phyloP scores from a whole-genome alignment of 37 sponge, comb jelly and placozoan genomes.

The Tethya wilhelma region DNA sequence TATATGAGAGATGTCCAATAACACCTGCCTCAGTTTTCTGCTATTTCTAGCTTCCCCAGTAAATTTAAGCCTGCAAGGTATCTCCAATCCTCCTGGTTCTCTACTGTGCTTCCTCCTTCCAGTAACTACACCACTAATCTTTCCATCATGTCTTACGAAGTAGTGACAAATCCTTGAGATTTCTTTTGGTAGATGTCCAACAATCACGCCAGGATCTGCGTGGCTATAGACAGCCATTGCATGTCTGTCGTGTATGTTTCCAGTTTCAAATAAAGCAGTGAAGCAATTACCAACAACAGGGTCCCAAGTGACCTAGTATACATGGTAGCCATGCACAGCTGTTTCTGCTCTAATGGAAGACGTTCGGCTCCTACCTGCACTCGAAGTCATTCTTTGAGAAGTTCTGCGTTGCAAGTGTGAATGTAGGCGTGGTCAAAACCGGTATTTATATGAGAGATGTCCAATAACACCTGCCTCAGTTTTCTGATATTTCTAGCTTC shows the following conservation, averaged over 20 bases:
- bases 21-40: background rate
- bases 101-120: background rate
- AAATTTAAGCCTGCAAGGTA: background rate
- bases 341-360: too few species aligned
- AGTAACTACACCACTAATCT: constrained; percentile 1
- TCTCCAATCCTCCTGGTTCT: constrained; percentile 1
- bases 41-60: background rate
- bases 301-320: background rate
- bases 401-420: too few species aligned
- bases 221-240: background rate
- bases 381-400: too few species aligned
- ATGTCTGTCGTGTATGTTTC: background rate
- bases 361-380: too few species aligned
- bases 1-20: too few species aligned
- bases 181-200: constrained; percentile 2
- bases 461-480: background rate
- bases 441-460: too few species aligned
- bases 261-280: background rate
- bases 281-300: background rate
- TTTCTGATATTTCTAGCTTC: background rate
- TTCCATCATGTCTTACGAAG: constrained; percentile 9
- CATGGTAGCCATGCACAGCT: background rate
- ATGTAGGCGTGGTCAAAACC: too few species aligned
- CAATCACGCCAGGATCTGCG: background rate
- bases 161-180: background rate